These are phyloP conservation scores for Grantiella picta DNA, from an alignment of 2,113 vertebrate species.

Conservation along the genomic window DNA sequence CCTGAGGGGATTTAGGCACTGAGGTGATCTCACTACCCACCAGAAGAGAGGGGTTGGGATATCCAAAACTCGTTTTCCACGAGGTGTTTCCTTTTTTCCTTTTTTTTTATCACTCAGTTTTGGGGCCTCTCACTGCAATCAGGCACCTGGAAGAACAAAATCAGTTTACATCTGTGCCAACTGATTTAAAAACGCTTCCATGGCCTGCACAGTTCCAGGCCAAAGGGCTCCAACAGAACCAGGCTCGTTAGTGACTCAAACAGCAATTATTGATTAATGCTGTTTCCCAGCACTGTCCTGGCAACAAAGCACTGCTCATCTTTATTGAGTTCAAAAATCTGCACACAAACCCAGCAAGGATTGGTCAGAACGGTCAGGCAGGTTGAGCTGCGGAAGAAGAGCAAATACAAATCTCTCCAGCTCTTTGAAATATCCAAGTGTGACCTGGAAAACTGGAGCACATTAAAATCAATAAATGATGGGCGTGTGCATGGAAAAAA, in stretches of 20 bases:
- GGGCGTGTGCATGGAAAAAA: background rate
- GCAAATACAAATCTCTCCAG: background rate
- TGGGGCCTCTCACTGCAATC: background rate
- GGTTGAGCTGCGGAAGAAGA: background rate
- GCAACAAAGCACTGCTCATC: background rate
- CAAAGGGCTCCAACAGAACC: background rate
- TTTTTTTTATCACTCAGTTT: background rate
- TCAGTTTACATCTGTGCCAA: background rate
- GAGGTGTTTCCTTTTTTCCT: accelerated
- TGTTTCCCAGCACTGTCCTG: background rate
- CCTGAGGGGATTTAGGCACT: background rate
- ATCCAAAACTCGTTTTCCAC: background rate
- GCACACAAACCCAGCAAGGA: accelerated
- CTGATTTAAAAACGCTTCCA: background rate
- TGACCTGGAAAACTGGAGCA: background rate
- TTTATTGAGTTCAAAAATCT: accelerated
- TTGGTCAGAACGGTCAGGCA: accelerated
- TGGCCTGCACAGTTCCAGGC: background rate
- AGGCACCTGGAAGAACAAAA: background rate
- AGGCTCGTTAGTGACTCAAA: background rate
- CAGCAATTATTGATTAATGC: background rate
- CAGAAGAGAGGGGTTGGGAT: background rate
- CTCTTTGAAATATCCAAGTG: background rate
- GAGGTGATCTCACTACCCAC: background rate
- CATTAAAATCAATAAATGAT: background rate